Evolutionary conservation across 37 sponge, comb jelly and placozoan species (phyloP).

Genomic region (Aplysina aerophoba): DNA sequence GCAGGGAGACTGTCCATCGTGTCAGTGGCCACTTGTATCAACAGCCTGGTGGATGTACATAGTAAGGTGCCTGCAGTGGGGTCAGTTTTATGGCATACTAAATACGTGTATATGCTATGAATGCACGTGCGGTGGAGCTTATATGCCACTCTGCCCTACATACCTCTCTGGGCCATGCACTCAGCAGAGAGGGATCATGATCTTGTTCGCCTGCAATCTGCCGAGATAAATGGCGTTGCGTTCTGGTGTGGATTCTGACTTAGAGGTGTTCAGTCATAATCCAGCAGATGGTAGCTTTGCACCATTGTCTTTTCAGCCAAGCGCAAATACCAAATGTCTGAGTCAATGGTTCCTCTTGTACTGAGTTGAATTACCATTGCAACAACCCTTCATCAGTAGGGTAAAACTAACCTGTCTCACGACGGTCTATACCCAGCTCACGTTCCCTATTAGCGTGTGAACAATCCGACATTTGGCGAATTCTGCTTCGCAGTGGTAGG

Average conservation of each 20-base stretch:
- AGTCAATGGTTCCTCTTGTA: constrained; percentile 86
- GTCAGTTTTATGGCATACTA: too few species aligned
- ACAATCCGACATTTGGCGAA: constrained; percentile 84
- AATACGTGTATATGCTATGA: too few species aligned
- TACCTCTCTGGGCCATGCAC: too few species aligned
- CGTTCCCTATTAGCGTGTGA: constrained; percentile 89
- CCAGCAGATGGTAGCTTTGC: constrained; percentile 89
- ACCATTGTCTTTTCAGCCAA: constrained; percentile 84
- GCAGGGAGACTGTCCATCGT: too few species aligned
- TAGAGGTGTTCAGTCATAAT: constrained; percentile 90
- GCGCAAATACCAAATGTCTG: constrained; percentile 85
- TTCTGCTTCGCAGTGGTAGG: constrained; percentile 88
- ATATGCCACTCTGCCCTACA: too few species aligned
- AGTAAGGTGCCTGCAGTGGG: too few species aligned
- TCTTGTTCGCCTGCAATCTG: constrained; percentile 57
- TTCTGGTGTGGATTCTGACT: constrained; percentile 86
- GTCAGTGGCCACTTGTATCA: too few species aligned
- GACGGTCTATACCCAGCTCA: constrained; percentile 91
- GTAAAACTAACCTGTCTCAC: constrained; percentile 90
- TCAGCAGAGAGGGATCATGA: too few species aligned
- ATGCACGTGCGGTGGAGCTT: too few species aligned
- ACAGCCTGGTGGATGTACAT: too few species aligned
- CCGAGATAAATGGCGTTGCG: constrained; percentile 65
- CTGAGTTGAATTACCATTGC: constrained; percentile 87
- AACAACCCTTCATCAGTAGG: constrained; percentile 87